Evolutionary conservation across 2,888 invertebrate species (phyloP).

Genomic region (Physocephala rufipes): DNA sequence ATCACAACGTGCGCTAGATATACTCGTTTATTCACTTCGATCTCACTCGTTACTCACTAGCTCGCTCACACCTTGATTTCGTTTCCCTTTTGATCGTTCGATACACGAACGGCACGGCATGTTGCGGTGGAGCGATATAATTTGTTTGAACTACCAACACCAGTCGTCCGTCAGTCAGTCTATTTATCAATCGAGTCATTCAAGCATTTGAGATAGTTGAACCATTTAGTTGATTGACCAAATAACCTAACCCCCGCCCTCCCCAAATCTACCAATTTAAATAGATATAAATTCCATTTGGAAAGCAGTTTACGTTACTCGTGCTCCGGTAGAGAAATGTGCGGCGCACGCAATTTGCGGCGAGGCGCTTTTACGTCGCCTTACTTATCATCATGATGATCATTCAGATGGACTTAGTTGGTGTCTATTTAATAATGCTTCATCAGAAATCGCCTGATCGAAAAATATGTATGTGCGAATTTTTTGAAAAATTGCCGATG

Average conservation of each 20-base stretch:
- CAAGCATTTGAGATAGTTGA: too few relatives aligned
- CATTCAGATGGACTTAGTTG: too few relatives aligned
- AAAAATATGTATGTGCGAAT: too few relatives aligned
- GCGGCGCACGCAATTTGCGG: too few relatives aligned
- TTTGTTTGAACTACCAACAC: slow-evolving; percentile 1
- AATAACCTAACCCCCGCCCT: not conserved
- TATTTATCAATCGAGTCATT: not conserved
- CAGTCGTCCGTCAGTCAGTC: not conserved
- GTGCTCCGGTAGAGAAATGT: too few relatives aligned
- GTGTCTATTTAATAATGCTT: too few relatives aligned
- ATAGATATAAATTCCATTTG: too few relatives aligned
- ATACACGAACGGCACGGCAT: too few relatives aligned
- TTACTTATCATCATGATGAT: not conserved
- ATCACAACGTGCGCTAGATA: slow-evolving; percentile 29
- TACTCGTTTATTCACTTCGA: slow-evolving; percentile 26
- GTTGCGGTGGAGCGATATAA: slow-evolving; percentile 17
- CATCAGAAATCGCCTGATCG: too few relatives aligned
- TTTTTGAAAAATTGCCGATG: too few relatives aligned
- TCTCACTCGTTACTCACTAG: not conserved
- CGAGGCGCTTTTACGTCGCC: not conserved
- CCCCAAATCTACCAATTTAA: not conserved
- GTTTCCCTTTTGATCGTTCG: slow-evolving; percentile 6
- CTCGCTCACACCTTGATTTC: not conserved
- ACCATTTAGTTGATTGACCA: not conserved
- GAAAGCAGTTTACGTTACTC: too few relatives aligned